A percentile compares a stretch with the other conserved stretches of the same genome.
phyloP scores from a whole-genome alignment of 1,140 invertebrate species.

The Aporrectodea caliginosa region DNA sequence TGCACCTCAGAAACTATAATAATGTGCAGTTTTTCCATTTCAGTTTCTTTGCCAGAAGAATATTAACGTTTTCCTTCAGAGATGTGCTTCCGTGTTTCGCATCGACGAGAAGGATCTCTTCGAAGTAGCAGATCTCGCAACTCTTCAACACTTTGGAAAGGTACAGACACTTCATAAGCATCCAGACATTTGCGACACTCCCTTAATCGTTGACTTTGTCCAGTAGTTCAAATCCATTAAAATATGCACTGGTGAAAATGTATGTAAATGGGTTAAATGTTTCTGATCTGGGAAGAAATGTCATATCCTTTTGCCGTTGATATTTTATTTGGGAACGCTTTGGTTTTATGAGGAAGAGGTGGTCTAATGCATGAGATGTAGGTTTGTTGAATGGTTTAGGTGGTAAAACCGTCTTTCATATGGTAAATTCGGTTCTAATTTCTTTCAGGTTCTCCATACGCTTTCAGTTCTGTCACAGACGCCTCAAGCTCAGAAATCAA shows the following conservation, averaged over 20 bases:
- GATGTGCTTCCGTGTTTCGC: constrained; percentile 76
- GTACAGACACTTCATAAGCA: too few species aligned
- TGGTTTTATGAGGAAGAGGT: too few species aligned
- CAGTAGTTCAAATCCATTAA: too few species aligned
- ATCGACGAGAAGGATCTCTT: constrained; percentile 83
- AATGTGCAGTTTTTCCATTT: too few species aligned
- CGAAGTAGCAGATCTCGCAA: constrained; percentile 85
- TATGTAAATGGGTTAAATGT: too few species aligned
- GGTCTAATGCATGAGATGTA: constrained; percentile 14
- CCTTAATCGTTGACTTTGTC: too few species aligned
- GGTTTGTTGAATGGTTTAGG: not conserved
- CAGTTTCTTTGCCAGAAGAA: constrained; percentile 93
- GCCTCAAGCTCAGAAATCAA: constrained; percentile 6
- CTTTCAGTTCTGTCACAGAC: constrained; percentile 6
- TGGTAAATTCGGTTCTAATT: not conserved
- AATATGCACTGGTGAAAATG: too few species aligned
- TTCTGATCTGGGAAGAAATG: too few species aligned
- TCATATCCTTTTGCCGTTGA: too few species aligned
- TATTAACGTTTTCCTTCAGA: constrained; percentile 85
- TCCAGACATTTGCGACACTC: too few species aligned
- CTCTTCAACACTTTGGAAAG: constrained; percentile 83
- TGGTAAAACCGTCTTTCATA: not conserved
- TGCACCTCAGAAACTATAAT: too few species aligned
- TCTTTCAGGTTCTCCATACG: constrained; percentile 13
- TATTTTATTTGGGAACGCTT: too few species aligned